These are phyloP conservation scores for Cyprinodon diabolis DNA, from an alignment of 2,797 vertebrate genomes.

Conservation along the genomic window DNA sequence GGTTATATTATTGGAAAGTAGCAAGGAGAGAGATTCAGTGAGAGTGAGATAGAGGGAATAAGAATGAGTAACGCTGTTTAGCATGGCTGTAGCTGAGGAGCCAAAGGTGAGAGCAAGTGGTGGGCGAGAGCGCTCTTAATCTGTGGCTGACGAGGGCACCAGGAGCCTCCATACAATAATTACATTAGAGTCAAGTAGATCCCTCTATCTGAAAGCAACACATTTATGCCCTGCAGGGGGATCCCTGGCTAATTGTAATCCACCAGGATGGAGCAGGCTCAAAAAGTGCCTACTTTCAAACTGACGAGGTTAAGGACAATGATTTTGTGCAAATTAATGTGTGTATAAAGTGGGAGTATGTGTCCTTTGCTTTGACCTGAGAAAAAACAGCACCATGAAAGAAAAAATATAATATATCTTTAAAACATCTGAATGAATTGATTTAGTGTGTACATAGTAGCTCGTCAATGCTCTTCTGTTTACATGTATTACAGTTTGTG, in stretches of 20 bases:
- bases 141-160: conserved; percentile 82
- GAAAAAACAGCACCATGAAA: conserved; percentile 29
- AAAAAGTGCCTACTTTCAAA: conserved; percentile 80
- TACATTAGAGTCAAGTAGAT: conserved; percentile 86
- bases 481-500: conserved; percentile 52
- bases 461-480: conserved; percentile 49
- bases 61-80: conserved; percentile 67
- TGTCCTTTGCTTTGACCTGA: conserved; percentile 30
- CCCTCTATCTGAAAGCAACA: conserved; percentile 87
- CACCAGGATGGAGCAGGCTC: conserved; percentile 78
- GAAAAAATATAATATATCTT: conserved; percentile 18
- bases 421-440: conserved; percentile 40
- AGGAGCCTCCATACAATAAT: conserved; percentile 81
- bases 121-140: conserved; percentile 84
- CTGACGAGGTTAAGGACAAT: conserved; percentile 72
- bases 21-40: conserved; percentile 58
- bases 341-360: conserved; percentile 46
- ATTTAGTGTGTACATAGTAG: conserved; percentile 42
- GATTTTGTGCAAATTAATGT: conserved; percentile 65
- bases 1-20: conserved; percentile 66
- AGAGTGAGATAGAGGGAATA: conserved; percentile 24
- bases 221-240: conserved; percentile 87
- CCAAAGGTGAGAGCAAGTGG: conserved; percentile 85
- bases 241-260: conserved; percentile 86
- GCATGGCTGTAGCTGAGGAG: conserved; percentile 78